phyloP scores from a whole-genome alignment of 2,888 invertebrate genomes.

The Andrena bucephala region DNA sequence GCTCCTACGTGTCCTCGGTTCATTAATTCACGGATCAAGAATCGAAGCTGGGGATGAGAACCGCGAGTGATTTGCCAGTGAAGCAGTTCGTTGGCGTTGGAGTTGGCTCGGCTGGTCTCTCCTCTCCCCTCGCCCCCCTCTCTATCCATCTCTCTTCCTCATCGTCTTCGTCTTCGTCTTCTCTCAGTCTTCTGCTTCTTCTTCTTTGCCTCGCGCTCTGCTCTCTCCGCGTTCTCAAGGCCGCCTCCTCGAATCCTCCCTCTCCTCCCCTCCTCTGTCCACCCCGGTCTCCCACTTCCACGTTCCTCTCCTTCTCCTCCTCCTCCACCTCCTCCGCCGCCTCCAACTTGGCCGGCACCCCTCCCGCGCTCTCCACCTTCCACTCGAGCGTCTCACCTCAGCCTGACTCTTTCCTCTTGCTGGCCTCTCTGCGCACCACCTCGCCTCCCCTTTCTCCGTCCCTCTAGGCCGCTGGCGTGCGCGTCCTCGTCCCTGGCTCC shows the following conservation, averaged over 20 bases:
- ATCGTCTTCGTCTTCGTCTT: slow-evolving; percentile 42
- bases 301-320: slow-evolving; percentile 51
- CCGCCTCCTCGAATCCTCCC: slow-evolving; percentile 82
- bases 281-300: slow-evolving; percentile 52
- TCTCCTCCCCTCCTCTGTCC: slow-evolving; percentile 53
- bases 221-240: slow-evolving; percentile 83
- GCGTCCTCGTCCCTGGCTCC: slow-evolving; percentile 29
- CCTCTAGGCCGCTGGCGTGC: slow-evolving; percentile 18
- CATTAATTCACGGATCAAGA: slow-evolving; percentile 59
- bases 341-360: slow-evolving; percentile 24
- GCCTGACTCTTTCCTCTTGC: slow-evolving; percentile 40
- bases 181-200: slow-evolving; percentile 50
- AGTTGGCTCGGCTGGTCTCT: slow-evolving; percentile 80
- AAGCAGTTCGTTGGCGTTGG: slow-evolving; percentile 82
- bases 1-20: slow-evolving; percentile 48
- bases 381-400: slow-evolving; percentile 53
- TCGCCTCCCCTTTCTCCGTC: slow-evolving; percentile 22
- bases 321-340: slow-evolving; percentile 52
- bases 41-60: slow-evolving; percentile 79
- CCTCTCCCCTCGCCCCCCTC: slow-evolving; percentile 60
- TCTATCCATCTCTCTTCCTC: slow-evolving; percentile 29
- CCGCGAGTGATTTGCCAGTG: slow-evolving; percentile 82
- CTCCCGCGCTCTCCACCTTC: slow-evolving; percentile 3
- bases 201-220: slow-evolving; percentile 54
- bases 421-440: slow-evolving; percentile 1